A percentile compares a stretch with the other conserved stretches of the same genome.
Conservation (phyloP, 2,113 vertebrate genomes). For the Dendropsophus ebraccatus region DNA sequence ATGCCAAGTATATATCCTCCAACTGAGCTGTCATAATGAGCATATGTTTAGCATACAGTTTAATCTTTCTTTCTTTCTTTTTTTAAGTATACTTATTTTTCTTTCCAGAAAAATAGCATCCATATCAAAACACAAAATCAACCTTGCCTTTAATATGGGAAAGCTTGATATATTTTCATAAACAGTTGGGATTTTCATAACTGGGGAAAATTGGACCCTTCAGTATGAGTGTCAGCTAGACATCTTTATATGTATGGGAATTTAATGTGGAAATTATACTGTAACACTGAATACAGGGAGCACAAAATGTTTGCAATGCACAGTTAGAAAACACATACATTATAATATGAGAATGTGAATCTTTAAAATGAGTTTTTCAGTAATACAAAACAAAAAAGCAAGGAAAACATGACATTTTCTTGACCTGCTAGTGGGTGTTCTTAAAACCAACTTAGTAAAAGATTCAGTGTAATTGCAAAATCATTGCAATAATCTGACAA, state of each 20-base stretch:
- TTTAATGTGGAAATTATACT: not conserved
- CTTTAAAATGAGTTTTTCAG: not conserved
- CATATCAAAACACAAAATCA: too few relatives aligned
- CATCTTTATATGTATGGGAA: not conserved
- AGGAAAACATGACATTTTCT: not conserved
- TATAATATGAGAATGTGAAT: not conserved
- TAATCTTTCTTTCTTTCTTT: too few relatives aligned
- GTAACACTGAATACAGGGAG: not conserved
- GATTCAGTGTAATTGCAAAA: too few relatives aligned
- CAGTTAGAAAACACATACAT: too few relatives aligned
- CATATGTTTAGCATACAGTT: too few relatives aligned
- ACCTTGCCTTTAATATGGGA: too few relatives aligned
- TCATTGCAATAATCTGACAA: not conserved
- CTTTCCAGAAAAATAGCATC: too few relatives aligned
- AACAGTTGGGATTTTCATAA: not conserved
- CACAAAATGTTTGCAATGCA: not conserved
- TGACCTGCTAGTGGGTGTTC: not conserved
- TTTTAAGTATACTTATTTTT: too few relatives aligned
- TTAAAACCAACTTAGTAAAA: too few relatives aligned
- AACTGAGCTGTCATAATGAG: too few relatives aligned
- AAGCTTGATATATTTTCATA: not conserved
- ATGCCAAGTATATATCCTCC: too few relatives aligned
- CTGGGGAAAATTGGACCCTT: not conserved
- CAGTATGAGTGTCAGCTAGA: not conserved
- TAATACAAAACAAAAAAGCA: too few relatives aligned